phyloP scores from a whole-genome alignment of 1,140 invertebrate species.

The Planococcus citri region DNA sequence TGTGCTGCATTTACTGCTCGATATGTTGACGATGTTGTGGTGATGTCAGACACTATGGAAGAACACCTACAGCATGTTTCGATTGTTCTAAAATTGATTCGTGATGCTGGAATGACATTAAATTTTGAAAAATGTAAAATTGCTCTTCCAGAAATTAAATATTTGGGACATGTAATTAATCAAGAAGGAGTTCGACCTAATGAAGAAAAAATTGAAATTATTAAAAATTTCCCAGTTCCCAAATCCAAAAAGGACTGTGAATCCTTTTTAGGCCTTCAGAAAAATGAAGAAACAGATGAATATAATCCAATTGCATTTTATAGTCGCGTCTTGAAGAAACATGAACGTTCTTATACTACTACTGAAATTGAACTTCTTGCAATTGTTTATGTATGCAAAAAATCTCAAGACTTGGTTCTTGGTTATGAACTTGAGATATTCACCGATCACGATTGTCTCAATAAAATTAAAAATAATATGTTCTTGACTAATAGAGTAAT shows the following conservation, averaged over 20 bases:
- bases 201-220: too few relatives aligned
- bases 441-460: not conserved
- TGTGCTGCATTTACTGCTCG: too few relatives aligned
- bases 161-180: too few relatives aligned
- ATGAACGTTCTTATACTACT: not conserved
- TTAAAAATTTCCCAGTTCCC: too few relatives aligned
- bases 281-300: not conserved
- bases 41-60: too few relatives aligned
- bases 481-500: not conserved
- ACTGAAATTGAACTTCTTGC: not conserved
- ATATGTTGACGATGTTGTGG: too few relatives aligned
- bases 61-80: too few relatives aligned
- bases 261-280: too few relatives aligned
- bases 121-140: too few relatives aligned
- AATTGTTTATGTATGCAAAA: not conserved
- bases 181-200: too few relatives aligned
- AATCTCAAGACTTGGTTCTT: not conserved
- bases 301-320: not conserved
- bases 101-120: not conserved
- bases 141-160: too few relatives aligned
- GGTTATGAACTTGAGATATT: not conserved
- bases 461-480: slow-evolving; percentile 2
- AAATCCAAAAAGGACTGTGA: too few relatives aligned
- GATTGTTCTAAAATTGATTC: not conserved
- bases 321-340: not conserved